phyloP scores from a whole-genome alignment of 2,797 vertebrate species.

The Tenualosa thibaudeaui region DNA sequence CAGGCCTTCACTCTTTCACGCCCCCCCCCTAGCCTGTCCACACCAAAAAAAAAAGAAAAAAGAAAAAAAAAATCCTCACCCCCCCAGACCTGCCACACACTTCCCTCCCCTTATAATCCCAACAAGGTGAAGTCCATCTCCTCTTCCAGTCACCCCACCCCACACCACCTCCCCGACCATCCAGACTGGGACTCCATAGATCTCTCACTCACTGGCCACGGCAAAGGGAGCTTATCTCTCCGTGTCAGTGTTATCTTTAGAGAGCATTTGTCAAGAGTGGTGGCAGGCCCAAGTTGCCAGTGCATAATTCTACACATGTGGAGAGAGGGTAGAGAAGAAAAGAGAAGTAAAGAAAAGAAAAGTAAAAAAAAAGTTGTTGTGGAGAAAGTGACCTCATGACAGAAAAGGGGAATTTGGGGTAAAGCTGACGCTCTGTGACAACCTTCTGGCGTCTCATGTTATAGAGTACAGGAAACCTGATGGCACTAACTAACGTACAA shows the following conservation, averaged over 20 bases:
- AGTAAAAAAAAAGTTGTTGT: background rate
- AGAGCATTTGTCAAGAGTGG: background rate
- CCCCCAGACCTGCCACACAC: constrained; percentile 29
- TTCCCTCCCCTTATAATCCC: background rate
- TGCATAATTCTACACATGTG: background rate
- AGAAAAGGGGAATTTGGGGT: background rate
- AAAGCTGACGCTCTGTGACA: background rate
- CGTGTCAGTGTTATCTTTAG: background rate
- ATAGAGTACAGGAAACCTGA: background rate
- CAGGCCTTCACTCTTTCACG: constrained; percentile 56
- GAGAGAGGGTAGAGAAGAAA: background rate
- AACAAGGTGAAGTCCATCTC: constrained; percentile 6
- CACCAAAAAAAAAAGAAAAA: background rate
- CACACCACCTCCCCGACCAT: background rate
- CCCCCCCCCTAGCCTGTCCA: constrained; percentile 26
- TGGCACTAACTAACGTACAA: background rate
- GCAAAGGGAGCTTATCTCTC: background rate
- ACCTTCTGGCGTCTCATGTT: background rate
- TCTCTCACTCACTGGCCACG: background rate
- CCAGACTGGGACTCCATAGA: background rate
- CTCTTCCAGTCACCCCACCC: background rate
- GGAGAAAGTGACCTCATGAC: background rate
- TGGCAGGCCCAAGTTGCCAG: background rate
- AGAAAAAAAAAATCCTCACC: background rate
- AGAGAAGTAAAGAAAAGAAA: background rate